These are phyloP conservation scores for Lithobates pipiens DNA, from an alignment of 2,797 vertebrate genomes.

Conservation along the genomic window DNA sequence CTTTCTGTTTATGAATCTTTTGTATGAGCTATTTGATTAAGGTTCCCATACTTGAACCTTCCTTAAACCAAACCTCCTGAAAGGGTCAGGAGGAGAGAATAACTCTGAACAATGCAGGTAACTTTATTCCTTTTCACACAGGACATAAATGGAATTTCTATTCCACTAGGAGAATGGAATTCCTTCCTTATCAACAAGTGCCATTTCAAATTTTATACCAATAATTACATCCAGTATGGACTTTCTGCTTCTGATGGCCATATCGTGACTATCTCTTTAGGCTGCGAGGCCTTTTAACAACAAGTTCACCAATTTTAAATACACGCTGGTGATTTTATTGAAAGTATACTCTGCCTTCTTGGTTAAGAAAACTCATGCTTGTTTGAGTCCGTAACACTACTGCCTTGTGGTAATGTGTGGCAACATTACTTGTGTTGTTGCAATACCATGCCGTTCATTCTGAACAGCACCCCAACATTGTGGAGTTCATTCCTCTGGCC, in stretches of 20 bases:
- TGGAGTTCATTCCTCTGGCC: too few relatives aligned
- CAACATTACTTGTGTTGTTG: too few relatives aligned
- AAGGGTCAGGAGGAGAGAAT: conserved; percentile 52
- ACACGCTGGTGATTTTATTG: too few relatives aligned
- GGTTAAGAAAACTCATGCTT: too few relatives aligned
- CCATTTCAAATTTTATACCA: conserved; percentile 41
- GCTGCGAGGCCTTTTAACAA: not conserved
- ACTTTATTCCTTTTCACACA: conserved; percentile 41
- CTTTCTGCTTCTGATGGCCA: conserved; percentile 26
- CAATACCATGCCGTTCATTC: too few relatives aligned
- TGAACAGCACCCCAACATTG: too few relatives aligned
- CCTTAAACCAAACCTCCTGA: conserved; percentile 30
- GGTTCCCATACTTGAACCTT: conserved; percentile 42
- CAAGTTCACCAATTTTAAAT: not conserved
- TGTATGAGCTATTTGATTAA: not conserved
- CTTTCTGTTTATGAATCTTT: conserved; percentile 39
- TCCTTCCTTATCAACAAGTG: conserved; percentile 60
- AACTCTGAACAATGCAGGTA: conserved; percentile 44
- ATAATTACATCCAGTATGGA: conserved; percentile 50
- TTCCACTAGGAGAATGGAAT: conserved; percentile 52
- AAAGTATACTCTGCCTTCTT: too few relatives aligned
- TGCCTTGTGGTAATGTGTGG: too few relatives aligned
- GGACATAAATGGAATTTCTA: conserved; percentile 57
- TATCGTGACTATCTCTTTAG: not conserved
- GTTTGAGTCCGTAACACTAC: too few relatives aligned